Conservation (phyloP, 2,888 invertebrate species). For the Miltochrista miniata region DNA sequence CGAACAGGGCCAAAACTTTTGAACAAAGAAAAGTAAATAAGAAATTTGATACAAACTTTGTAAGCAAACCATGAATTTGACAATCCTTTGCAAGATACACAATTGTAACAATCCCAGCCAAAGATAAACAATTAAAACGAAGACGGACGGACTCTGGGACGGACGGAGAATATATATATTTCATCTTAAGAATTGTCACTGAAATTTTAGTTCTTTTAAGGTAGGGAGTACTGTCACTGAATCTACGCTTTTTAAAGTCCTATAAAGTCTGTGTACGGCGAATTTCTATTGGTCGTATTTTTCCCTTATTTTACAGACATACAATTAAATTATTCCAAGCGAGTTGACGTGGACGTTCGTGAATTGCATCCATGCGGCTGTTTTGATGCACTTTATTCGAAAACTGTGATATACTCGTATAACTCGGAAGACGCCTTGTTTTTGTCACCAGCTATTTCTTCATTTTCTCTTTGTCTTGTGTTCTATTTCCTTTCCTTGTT, state of each 20-base stretch:
- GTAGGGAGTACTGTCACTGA: constrained; percentile 19
- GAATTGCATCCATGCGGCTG: background rate
- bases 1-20: constrained; percentile 9
- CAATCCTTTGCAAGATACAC: constrained; percentile 49
- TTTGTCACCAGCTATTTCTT: background rate
- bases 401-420: background rate
- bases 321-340: background rate
- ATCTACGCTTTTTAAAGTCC: constrained; percentile 17
- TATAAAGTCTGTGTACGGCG: background rate
- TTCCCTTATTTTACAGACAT: background rate
- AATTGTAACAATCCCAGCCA: constrained; percentile 44
- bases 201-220: too few relatives aligned
- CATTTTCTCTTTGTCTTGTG: background rate
- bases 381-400: background rate
- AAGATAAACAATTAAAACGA: constrained; percentile 57
- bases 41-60: constrained; percentile 15
- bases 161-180: too few relatives aligned
- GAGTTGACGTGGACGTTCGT: background rate
- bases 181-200: too few relatives aligned
- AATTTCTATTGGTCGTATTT: background rate
- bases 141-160: constrained; percentile 45
- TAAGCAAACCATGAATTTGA: constrained; percentile 37
- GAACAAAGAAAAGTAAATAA: constrained; percentile 15
- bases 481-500: too few relatives aligned
- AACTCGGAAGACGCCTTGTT: too few relatives aligned